Evolutionary conservation across 2,888 invertebrate species (phyloP), one percentile per base, ranked within the genome.

Genomic region (Lissonota sp.): DNA sequence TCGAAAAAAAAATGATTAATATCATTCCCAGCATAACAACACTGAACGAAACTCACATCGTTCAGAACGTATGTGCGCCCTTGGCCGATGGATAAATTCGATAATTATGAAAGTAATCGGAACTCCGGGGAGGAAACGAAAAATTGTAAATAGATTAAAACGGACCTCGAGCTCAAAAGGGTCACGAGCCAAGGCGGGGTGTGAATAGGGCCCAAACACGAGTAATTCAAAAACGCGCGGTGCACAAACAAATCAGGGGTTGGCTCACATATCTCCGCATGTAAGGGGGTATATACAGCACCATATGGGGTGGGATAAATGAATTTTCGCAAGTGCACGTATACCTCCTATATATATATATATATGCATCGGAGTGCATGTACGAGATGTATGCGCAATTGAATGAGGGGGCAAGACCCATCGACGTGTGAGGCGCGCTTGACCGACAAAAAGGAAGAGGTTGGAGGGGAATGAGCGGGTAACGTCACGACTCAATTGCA

Each of bases 401-500:
- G 67, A 62, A 53, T 57, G 63, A 26, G 74, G 40, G 58, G 55
- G 39, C 4, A 58, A 74, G 69, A 69, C 58, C 73, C 64, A 60
- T 12, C 46, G 55, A 70, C 57, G 14, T 26, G 26, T 26, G 26
- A 26, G 26, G 26, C 55, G 66, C 49, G 64, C 69, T 71, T 63
- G 42, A 62, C 79, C 55, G 78, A 76, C 53, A 51, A 62, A 83
- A 76, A 73, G 51, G 44, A 70, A 76, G 60, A 77, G 77, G 51
- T 49, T 3, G 26, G 78, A 79, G 60, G 73, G 58, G 55, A 53
- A 79, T 71, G 64, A 66, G 57, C 74, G 53, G 81, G 71, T 75
- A 71, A 70, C 70, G 66, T 78, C 78, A 70, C 78, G 78, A 71
- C 74, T 81, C 78, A 79, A 75, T 81, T 79, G 81, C 81, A 78